Conservation (phyloP, 2,888 invertebrate genomes). For the Phengaris arion region DNA sequence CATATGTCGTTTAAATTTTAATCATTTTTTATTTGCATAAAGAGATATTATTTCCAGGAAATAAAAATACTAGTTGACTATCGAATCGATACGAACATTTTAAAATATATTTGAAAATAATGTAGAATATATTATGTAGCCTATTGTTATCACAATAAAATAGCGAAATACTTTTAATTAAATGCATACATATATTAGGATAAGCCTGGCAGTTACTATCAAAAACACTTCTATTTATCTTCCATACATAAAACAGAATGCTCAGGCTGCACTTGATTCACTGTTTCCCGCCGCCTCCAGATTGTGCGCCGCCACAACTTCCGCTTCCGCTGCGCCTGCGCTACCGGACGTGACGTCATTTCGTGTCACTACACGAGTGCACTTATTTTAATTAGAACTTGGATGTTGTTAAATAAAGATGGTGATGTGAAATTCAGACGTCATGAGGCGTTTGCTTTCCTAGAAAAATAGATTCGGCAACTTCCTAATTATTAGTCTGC, state of each 20-base stretch:
- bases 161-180: not conserved
- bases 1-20: too few relatives aligned
- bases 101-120: too few relatives aligned
- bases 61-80: too few relatives aligned
- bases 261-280: conserved; percentile 73
- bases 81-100: too few relatives aligned
- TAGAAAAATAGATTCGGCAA: too few relatives aligned
- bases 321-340: conserved; percentile 71
- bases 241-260: conserved; percentile 68
- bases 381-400: conserved; percentile 30
- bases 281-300: conserved; percentile 76
- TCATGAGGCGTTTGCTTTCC: too few relatives aligned
- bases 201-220: conserved; percentile 50
- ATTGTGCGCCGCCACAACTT: conserved; percentile 75
- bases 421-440: too few relatives aligned
- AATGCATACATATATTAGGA: conserved; percentile 43
- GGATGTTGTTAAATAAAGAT: not conserved
- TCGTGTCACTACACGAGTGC: conserved; percentile 44
- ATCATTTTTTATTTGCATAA: too few relatives aligned
- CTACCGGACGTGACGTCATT: conserved; percentile 61
- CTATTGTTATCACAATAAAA: not conserved
- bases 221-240: conserved; percentile 64
- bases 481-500: too few relatives aligned
- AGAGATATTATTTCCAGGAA: too few relatives aligned
- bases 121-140: too few relatives aligned